Evolutionary conservation across 2,888 invertebrate genomes (phyloP).

Genomic region (Mamestra brassicae): DNA sequence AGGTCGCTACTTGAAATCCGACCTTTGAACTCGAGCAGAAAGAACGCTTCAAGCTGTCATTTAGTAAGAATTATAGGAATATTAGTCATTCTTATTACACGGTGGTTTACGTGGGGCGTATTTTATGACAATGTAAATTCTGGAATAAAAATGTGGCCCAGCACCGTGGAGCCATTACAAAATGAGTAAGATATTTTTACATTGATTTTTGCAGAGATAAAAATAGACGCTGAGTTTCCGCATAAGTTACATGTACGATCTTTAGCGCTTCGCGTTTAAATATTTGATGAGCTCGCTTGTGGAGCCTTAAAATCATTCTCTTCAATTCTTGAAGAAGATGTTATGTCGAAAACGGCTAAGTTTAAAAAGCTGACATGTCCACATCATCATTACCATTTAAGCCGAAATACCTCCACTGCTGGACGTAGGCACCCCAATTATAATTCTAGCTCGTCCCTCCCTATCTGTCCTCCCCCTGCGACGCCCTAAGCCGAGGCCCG

Average conservation of each 20-base stretch:
- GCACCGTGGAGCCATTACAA: constrained; percentile 20
- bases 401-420: neutral
- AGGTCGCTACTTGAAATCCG: constrained; percentile 39
- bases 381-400: neutral
- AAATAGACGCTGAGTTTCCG: constrained; percentile 20
- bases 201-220: constrained; percentile 43
- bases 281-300: constrained; percentile 1
- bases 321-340: neutral
- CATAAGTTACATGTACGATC: neutral
- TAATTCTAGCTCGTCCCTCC: too few species aligned
- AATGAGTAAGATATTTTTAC: constrained; percentile 34
- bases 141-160: constrained; percentile 48
- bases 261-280: constrained; percentile 11
- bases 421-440: neutral
- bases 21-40: constrained; percentile 54
- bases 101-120: constrained; percentile 47
- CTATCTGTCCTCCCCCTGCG: too few species aligned
- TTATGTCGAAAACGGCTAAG: neutral
- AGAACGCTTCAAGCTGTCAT: constrained; percentile 54
- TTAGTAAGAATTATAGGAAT: constrained; percentile 50
- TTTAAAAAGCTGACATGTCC: neutral
- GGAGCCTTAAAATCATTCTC: neutral
- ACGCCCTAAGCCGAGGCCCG: too few species aligned
- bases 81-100: constrained; percentile 61
- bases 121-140: constrained; percentile 55